phyloP scores from a whole-genome alignment of 2,113 vertebrate genomes.

The Antigone vipio region DNA sequence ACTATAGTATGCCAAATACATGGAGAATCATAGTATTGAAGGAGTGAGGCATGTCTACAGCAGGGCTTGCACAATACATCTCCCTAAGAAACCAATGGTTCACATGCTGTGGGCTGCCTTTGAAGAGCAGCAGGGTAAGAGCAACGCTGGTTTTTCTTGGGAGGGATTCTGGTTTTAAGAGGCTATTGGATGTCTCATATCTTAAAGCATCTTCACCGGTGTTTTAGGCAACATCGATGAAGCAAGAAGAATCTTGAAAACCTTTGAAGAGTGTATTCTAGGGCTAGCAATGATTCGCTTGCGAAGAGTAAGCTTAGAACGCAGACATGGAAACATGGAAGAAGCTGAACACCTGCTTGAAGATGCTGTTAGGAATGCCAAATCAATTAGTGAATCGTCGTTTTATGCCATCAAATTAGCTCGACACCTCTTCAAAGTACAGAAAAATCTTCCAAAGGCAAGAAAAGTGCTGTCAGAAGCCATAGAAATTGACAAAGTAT shows the following conservation, averaged over 20 bases:
- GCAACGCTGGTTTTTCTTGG: background rate
- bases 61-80: slow-evolving; percentile 93
- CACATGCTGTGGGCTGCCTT: slow-evolving; percentile 98
- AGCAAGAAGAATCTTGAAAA: slow-evolving; percentile 88
- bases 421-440: slow-evolving; percentile 90
- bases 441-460: slow-evolving; percentile 88
- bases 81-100: slow-evolving; percentile 92
- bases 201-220: background rate
- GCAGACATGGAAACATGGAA: slow-evolving; percentile 92
- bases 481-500: slow-evolving; percentile 92
- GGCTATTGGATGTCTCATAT: background rate
- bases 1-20: slow-evolving; percentile 97
- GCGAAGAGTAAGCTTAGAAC: slow-evolving; percentile 92
- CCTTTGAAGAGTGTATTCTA: slow-evolving; percentile 83
- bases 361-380: slow-evolving; percentile 88
- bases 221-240: slow-evolving; percentile 89
- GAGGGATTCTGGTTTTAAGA: background rate
- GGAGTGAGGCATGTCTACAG: slow-evolving; percentile 95
- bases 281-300: slow-evolving; percentile 93
- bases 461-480: slow-evolving; percentile 93
- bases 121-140: slow-evolving; percentile 96
- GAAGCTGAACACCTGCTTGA: slow-evolving; percentile 87
- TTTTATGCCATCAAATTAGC: slow-evolving; percentile 96
- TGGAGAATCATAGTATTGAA: slow-evolving; percentile 96
- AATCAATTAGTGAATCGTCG: slow-evolving; percentile 80